These are phyloP conservation scores for Lanius ludovicianus DNA, from an alignment of 2,113 vertebrate genomes.

Conservation along the genomic window DNA sequence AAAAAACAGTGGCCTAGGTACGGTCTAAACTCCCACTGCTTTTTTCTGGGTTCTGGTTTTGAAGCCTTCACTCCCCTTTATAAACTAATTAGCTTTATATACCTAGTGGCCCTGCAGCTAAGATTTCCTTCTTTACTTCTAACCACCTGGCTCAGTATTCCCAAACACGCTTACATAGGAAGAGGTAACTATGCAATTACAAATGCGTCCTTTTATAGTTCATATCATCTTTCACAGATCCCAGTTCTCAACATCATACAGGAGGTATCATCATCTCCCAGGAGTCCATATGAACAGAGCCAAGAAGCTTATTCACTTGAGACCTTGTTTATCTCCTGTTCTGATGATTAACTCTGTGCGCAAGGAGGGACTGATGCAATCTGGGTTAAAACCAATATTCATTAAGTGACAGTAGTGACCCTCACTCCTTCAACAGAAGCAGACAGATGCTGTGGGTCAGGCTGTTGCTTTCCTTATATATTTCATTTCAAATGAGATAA, in stretches of 20 bases:
- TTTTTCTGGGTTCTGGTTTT: neutral
- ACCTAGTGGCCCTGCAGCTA: neutral
- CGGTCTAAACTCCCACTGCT: neutral
- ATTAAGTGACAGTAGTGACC: neutral
- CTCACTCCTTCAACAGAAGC: neutral
- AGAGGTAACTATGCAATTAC: neutral
- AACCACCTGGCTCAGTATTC: neutral
- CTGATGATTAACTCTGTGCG: slow-evolving; percentile 32
- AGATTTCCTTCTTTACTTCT: neutral
- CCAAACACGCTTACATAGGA: neutral
- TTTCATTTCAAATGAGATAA: slow-evolving; percentile 13
- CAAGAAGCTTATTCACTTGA: slow-evolving; percentile 46
- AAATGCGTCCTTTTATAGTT: neutral
- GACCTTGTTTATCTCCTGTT: slow-evolving; percentile 36
- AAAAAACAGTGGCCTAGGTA: neutral
- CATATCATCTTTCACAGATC: neutral
- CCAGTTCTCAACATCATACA: neutral
- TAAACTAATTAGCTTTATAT: neutral
- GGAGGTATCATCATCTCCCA: slow-evolving; percentile 18
- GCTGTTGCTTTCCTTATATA: neutral
- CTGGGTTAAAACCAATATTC: slow-evolving; percentile 26
- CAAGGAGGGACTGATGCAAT: neutral
- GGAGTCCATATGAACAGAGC: neutral
- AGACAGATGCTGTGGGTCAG: neutral
- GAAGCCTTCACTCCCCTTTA: neutral